Base-by-base conservation (phyloP, 2,888 invertebrate species). In the Synanthedon andrenaeformis region DNA sequence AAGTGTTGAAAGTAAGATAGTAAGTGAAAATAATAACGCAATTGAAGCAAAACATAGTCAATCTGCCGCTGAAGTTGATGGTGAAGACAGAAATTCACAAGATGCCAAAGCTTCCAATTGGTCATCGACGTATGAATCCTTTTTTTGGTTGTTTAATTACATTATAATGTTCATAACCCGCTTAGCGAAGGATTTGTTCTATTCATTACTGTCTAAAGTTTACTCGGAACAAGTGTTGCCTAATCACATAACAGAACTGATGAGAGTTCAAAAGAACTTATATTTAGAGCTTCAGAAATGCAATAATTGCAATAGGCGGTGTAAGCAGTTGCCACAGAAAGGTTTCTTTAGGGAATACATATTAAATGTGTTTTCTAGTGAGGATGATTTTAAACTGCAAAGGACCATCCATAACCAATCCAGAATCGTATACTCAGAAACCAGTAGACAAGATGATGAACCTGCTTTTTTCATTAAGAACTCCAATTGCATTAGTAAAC, bases 51-150 rank as follows among this genome's bases (percentile, higher is more conserved):
- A 62, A 12, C 59, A 56, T 11, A 65, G 3, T 49, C 10, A 59
- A 55, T 63, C 72, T 61, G 66, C 55, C 41, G 62, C 61, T 55
- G 59, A 64, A 42, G 56, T 64, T n/a, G 65, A 63, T 19, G 63
- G 62, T 42, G 67, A 35, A 35, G 35, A 57, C 42, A 28, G 49
- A 35, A 42, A 17, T 56, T 23, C 60, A 52, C 63, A 79, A 64
- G 70, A 72, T 74, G 74, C 58, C 67, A 60, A 70, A 55, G 48
- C 57, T 54, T 35, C 69, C 42, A 45, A 45, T 45, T 45, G 62
- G 19, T 61, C 65, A 55, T 58, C 79, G 61, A 76, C 74, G 84
- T 85, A 85, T 74, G 83, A 72, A 66, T 68, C 69, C 58, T 64
- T 82, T 73, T 68, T 61, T 69, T 79, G 72, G 72, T 74, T 76